Percentiles rank a stretch among this genome's conserved stretches.
phyloP scores from a whole-genome alignment of 1,140 invertebrate genomes.

The Drosophila azteca region DNA sequence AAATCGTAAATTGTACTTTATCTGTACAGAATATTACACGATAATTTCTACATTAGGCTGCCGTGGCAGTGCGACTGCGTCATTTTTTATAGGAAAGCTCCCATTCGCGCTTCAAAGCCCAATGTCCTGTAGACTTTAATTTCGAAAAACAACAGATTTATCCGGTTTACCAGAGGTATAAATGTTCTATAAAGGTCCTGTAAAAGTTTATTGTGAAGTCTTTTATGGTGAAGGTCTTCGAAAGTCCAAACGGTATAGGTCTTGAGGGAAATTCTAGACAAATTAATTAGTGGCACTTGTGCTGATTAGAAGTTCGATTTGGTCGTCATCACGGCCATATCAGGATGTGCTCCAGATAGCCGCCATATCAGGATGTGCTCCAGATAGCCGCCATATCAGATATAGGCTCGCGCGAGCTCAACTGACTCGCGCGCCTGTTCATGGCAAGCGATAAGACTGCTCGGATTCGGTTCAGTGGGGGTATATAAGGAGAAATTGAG shows the following conservation, averaged over 20 bases:
- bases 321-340: slow-evolving; percentile 36
- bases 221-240: not conserved
- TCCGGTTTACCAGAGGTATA: not conserved
- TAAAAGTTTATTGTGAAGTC: not conserved
- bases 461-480: not conserved
- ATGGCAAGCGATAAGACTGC: slow-evolving; percentile 38
- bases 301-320: slow-evolving; percentile 63
- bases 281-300: slow-evolving; percentile 70
- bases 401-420: slow-evolving; percentile 26
- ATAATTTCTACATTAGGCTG: too few relatives aligned
- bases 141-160: not conserved
- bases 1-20: too few relatives aligned
- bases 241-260: not conserved
- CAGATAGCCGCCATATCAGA: slow-evolving; percentile 47
- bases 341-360: slow-evolving; percentile 49
- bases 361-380: slow-evolving; percentile 48
- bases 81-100: not conserved
- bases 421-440: slow-evolving; percentile 5
- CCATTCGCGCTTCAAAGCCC: not conserved
- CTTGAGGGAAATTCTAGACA: slow-evolving; percentile 31
- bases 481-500: slow-evolving; percentile 48
- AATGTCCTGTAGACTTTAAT: too few relatives aligned
- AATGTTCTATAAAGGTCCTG: not conserved
- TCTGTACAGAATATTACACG: too few relatives aligned
- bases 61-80: too few relatives aligned